These are phyloP conservation scores for Coelopa pilipes DNA, from an alignment of 2,888 invertebrate species.

Conservation along the genomic window DNA sequence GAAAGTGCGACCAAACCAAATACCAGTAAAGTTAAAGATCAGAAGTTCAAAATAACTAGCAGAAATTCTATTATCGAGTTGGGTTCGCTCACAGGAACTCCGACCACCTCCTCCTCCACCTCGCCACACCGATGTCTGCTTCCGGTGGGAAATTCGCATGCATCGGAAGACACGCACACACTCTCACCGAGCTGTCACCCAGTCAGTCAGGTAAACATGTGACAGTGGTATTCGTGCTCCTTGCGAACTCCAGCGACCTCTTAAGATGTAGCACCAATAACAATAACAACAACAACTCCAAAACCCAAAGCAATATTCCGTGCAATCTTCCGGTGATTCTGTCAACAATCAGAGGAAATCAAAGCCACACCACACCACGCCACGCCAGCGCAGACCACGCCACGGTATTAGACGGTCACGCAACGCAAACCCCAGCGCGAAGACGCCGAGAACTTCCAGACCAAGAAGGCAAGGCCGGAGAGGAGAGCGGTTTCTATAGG, in stretches of 20 bases:
- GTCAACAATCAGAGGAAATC: neutral
- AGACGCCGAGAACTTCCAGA: neutral
- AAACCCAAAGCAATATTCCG: neutral
- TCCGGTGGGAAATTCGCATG: neutral
- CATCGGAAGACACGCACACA: neutral
- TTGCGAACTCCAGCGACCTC: neutral
- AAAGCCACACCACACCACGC: neutral
- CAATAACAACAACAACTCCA: too few relatives aligned
- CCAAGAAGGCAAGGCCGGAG: too few relatives aligned
- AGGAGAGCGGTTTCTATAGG: too few relatives aligned
- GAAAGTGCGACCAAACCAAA: too few relatives aligned
- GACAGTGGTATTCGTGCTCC: too few relatives aligned
- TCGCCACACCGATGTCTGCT: neutral
- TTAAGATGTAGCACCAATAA: neutral
- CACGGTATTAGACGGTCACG: conserved; percentile 19
- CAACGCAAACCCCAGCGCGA: neutral
- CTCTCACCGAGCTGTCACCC: neutral
- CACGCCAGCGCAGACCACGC: neutral
- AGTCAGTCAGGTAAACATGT: too few relatives aligned
- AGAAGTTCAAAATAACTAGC: too few relatives aligned
- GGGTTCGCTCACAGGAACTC: too few relatives aligned
- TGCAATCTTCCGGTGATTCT: neutral
- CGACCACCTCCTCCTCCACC: too few relatives aligned
- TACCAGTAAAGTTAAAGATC: too few relatives aligned
- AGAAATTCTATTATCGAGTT: too few relatives aligned